Percentiles rank a stretch among this genome's conserved stretches.
phyloP scores from a whole-genome alignment of 2,888 invertebrate species.

The Hemicrepidius hirtus region DNA sequence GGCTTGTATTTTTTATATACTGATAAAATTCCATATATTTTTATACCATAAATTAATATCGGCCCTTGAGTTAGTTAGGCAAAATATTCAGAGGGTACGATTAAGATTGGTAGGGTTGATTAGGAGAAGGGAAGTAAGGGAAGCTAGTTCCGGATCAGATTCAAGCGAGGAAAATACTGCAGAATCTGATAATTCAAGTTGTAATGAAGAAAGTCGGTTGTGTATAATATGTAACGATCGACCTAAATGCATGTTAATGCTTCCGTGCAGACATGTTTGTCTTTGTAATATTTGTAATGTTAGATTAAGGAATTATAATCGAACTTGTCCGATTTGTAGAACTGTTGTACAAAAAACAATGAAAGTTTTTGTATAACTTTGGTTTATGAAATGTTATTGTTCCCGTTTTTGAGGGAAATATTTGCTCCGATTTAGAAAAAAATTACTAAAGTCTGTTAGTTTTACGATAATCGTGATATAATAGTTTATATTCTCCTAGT shows the following conservation, averaged over 20 bases:
- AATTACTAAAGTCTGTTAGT: too few relatives aligned
- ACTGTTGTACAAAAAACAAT: constrained; percentile 75
- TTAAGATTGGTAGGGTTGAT: neutral
- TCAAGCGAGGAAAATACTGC: neutral
- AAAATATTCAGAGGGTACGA: constrained; percentile 13
- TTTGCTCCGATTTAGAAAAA: too few relatives aligned
- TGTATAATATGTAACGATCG: constrained; percentile 77
- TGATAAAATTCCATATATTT: constrained; percentile 62
- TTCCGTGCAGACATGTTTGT: constrained; percentile 76
- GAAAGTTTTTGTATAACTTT: constrained; percentile 73
- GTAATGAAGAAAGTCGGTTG: constrained; percentile 66
- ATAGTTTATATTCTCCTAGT: too few relatives aligned
- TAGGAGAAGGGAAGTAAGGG: neutral
- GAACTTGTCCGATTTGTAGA: constrained; percentile 75
- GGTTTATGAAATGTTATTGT: neutral
- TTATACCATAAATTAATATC: constrained; percentile 50
- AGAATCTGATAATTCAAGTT: neutral
- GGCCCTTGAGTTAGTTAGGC: constrained; percentile 8
- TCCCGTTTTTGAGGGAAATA: too few relatives aligned
- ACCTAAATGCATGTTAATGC: constrained; percentile 74
- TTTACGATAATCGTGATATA: too few relatives aligned
- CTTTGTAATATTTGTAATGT: constrained; percentile 74
- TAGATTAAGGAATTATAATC: constrained; percentile 73
- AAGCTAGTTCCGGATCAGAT: constrained; percentile 23
- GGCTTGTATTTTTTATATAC: constrained; percentile 60